Evolutionary conservation across 92 coral and sea anemone species (phyloP).

Genomic region (Actinostola sp.): DNA sequence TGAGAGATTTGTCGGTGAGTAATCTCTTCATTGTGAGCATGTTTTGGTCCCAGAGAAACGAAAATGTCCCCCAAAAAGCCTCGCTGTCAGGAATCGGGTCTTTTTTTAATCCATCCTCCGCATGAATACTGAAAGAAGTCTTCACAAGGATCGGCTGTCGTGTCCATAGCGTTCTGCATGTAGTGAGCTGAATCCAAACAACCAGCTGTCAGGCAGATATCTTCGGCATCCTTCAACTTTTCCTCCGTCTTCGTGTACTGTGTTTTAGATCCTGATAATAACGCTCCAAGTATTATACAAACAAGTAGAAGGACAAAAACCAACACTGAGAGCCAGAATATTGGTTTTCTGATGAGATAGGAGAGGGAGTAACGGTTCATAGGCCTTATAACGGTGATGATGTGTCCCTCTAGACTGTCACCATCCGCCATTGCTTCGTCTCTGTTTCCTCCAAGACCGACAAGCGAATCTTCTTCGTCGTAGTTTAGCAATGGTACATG

Average conservation of each 20-base stretch:
- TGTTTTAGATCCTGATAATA: constrained; percentile 27
- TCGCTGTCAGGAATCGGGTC: constrained; percentile 76
- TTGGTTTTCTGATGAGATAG: constrained; percentile 12
- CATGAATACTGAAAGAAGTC: constrained; percentile 86
- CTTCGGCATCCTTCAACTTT: constrained; percentile 12
- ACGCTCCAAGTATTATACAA: constrained; percentile 49
- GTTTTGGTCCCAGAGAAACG: constrained; percentile 64
- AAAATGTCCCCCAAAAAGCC: constrained; percentile 80
- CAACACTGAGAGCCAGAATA: constrained; percentile 25
- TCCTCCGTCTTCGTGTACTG: constrained; percentile 5
- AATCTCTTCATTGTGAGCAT: constrained; percentile 48
- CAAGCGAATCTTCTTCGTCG: constrained; percentile 49
- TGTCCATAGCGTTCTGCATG: constrained; percentile 68
- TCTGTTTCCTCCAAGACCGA: constrained; percentile 34
- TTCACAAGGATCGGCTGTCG: constrained; percentile 61
- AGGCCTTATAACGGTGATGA: constrained; percentile 46
- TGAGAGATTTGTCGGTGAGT: constrained; percentile 23
- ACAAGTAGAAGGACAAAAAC: constrained; percentile 42
- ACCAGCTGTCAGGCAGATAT: constrained; percentile 62
- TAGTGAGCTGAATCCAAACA: constrained; percentile 70
- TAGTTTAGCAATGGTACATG: constrained; percentile 65
- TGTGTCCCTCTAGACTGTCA: constrained; percentile 47
- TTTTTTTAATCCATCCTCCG: constrained; percentile 80
- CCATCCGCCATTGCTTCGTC: constrained; percentile 29
- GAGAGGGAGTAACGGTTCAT: constrained; percentile 23